A percentile compares a stretch with the other conserved stretches of the same genome.
Evolutionary conservation across 2,113 vertebrate genomes (phyloP).

Genomic region (Colaptes auratus): DNA sequence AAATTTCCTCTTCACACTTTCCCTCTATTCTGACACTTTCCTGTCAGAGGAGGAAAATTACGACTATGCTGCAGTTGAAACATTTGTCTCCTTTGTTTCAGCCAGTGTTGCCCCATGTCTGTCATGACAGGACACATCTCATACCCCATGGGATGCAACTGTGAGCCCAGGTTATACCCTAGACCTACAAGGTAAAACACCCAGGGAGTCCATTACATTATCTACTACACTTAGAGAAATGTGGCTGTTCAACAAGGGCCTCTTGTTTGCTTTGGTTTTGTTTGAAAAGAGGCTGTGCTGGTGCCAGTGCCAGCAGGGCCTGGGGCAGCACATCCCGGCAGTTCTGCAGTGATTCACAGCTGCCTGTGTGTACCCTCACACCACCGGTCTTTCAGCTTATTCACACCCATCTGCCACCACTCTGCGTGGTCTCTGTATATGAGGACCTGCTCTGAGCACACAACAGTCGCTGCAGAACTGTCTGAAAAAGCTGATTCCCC

Average conservation of each 20-base stretch:
- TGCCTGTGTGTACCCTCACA: accelerated
- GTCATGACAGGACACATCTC: not conserved
- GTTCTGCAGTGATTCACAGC: not conserved
- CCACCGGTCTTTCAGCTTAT: not conserved
- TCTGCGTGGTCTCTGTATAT: not conserved
- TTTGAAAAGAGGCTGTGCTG: not conserved
- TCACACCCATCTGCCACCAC: not conserved
- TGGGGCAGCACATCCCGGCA: not conserved
- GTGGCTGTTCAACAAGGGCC: not conserved
- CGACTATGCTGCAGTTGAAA: not conserved
- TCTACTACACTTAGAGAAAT: not conserved
- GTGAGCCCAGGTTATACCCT: not conserved
- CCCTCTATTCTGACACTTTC: not conserved
- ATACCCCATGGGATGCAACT: not conserved
- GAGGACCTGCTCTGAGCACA: not conserved
- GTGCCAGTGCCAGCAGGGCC: not conserved
- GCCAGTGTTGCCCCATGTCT: not conserved
- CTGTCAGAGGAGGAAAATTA: not conserved
- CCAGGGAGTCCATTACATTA: not conserved
- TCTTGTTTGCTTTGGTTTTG: not conserved
- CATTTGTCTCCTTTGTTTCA: not conserved
- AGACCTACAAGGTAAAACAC: not conserved
- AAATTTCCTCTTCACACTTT: not conserved
- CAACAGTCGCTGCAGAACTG: not conserved
- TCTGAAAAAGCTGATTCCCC: not conserved